A percentile compares a stretch with the other conserved stretches of the same genome.
These are phyloP conservation scores for Spodoptera picta DNA, from an alignment of 2,888 invertebrate genomes.

Conservation along the genomic window DNA sequence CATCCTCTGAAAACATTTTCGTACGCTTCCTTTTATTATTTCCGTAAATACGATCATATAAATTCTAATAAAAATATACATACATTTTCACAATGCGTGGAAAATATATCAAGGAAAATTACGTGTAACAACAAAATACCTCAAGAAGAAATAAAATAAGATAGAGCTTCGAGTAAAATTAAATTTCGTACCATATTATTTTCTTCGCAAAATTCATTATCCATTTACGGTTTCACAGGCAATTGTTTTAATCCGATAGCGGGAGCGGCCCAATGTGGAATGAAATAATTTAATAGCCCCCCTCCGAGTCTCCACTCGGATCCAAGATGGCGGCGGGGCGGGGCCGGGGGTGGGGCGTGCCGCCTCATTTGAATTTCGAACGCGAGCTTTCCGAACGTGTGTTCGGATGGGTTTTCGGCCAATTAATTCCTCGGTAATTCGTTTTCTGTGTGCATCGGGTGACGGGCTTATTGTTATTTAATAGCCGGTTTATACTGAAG, in stretches of 20 bases:
- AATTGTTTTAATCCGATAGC: slow-evolving; percentile 88
- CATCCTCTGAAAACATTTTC: background rate
- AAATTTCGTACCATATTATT: slow-evolving; percentile 83
- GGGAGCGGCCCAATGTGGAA: slow-evolving; percentile 85
- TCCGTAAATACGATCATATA: background rate
- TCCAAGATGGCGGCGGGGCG: slow-evolving; percentile 87
- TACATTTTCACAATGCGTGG: slow-evolving; percentile 17
- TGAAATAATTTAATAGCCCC: slow-evolving; percentile 88
- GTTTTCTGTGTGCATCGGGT: slow-evolving; percentile 74
- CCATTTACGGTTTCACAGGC: slow-evolving; percentile 87
- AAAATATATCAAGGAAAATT: slow-evolving; percentile 38
- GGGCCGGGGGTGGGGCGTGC: slow-evolving; percentile 84
- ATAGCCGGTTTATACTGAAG: slow-evolving; percentile 67
- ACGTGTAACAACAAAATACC: slow-evolving; percentile 34
- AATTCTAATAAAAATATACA: slow-evolving; percentile 3
- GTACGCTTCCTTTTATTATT: background rate
- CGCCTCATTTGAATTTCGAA: slow-evolving; percentile 89
- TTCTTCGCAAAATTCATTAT: slow-evolving; percentile 86
- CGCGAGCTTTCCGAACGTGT: slow-evolving; percentile 86
- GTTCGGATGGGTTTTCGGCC: slow-evolving; percentile 86
- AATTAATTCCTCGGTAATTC: slow-evolving; percentile 87
- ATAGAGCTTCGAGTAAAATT: slow-evolving; percentile 67
- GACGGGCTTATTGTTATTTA: slow-evolving; percentile 78
- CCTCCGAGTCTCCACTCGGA: slow-evolving; percentile 73
- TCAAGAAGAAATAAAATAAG: slow-evolving; percentile 47